phyloP scores from a whole-genome alignment of 2,113 vertebrate species.

The Coturnix japonica region DNA sequence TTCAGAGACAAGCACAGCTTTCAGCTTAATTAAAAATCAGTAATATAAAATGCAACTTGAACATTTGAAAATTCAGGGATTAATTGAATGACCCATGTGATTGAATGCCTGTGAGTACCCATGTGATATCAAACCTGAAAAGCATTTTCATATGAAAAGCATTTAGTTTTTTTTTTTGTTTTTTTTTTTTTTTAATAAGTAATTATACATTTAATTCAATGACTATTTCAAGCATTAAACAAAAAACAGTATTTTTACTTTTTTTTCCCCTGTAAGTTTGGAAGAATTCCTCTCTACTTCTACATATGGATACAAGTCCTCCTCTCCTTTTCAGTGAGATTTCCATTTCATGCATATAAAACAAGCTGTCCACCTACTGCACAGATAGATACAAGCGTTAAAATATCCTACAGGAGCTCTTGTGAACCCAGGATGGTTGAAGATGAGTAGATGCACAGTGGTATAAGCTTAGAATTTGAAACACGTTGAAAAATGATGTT shows the following conservation, averaged over 20 bases:
- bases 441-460: background rate
- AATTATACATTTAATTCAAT: background rate
- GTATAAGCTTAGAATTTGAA: no score
- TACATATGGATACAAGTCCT: background rate
- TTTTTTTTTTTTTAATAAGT: background rate
- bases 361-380: background rate
- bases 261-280: rapidly evolving
- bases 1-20: background rate
- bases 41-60: background rate
- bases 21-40: background rate
- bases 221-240: background rate
- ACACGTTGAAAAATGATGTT: background rate
- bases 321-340: background rate
- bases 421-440: background rate
- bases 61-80: background rate
- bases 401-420: background rate
- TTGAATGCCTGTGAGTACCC: background rate
- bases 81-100: background rate
- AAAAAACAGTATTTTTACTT: background rate
- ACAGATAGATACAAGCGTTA: background rate
- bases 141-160: background rate
- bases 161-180: background rate
- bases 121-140: background rate
- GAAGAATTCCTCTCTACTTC: background rate
- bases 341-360: background rate